Percentiles rank a stretch among this genome's conserved stretches.
Conservation (phyloP, 1,140 invertebrate species). For the Camponotus floridanus region DNA sequence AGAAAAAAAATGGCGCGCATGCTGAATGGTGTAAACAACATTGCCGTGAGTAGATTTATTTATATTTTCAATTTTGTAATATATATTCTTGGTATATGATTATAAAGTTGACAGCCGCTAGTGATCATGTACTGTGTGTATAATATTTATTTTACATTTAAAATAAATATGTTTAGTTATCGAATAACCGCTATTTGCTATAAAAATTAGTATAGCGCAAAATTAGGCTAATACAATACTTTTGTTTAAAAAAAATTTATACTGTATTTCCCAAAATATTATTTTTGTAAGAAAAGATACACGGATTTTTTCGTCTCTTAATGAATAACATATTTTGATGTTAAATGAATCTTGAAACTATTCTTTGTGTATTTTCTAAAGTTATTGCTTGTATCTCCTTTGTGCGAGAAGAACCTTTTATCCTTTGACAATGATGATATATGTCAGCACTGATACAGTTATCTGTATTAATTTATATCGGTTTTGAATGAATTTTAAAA, state of each 20-base stretch:
- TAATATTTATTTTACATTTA: too few species aligned
- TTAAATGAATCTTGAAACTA: not conserved
- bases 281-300: not conserved
- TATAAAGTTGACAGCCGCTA: too few species aligned
- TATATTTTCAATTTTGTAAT: not conserved
- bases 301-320: not conserved
- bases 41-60: constrained; percentile 49
- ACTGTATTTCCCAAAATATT: not conserved
- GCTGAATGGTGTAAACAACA: not conserved
- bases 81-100: too few species aligned
- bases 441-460: too few species aligned
- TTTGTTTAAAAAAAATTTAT: not conserved
- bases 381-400: constrained; percentile 5
- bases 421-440: too few species aligned
- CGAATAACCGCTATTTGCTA: too few species aligned
- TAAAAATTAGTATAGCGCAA: too few species aligned
- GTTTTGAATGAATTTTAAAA: too few species aligned
- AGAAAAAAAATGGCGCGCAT: not conserved
- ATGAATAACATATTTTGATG: not conserved
- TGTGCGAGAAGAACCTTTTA: not conserved
- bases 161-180: too few species aligned
- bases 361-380: not conserved
- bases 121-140: too few species aligned
- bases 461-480: too few species aligned
- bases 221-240: too few species aligned